Percentiles rank a stretch among this genome's conserved stretches.
Conservation (phyloP, 2,113 vertebrate genomes). For the Chloroceryle aenea region DNA sequence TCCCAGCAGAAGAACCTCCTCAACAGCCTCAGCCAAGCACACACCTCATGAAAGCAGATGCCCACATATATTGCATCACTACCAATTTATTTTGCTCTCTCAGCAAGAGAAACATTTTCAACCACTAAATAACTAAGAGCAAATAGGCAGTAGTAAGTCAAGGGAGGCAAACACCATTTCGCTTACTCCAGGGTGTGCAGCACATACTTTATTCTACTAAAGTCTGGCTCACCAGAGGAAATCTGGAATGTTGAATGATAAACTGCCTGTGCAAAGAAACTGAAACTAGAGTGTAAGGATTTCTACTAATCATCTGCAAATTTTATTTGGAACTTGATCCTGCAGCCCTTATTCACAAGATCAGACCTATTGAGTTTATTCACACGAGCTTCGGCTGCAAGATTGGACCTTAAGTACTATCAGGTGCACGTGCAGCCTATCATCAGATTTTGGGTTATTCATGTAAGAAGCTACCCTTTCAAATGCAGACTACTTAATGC, state of each 20-base stretch:
- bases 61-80: neutral
- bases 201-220: neutral
- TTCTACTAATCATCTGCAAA: slow-evolving; percentile 58
- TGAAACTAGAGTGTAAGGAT: slow-evolving; percentile 35
- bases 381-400: slow-evolving; percentile 65
- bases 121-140: neutral
- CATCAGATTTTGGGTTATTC: slow-evolving; percentile 72
- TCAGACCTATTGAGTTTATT: slow-evolving; percentile 71
- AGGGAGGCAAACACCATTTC: neutral
- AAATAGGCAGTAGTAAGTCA: neutral
- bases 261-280: slow-evolving; percentile 36
- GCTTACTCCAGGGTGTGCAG: neutral
- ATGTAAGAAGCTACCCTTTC: slow-evolving; percentile 66
- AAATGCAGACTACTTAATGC: slow-evolving; percentile 71
- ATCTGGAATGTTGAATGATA: neutral
- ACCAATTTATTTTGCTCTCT: neutral
- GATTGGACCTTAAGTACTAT: slow-evolving; percentile 73
- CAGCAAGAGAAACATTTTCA: neutral
- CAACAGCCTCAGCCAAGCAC: neutral
- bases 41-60: neutral
- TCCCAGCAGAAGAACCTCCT: neutral
- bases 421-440: slow-evolving; percentile 69
- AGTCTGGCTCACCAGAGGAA: neutral
- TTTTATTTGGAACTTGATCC: slow-evolving; percentile 69
- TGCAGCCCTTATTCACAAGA: slow-evolving; percentile 64